Evolutionary conservation across 2,888 invertebrate species (phyloP).

Genomic region (Rhodophaea formosa): DNA sequence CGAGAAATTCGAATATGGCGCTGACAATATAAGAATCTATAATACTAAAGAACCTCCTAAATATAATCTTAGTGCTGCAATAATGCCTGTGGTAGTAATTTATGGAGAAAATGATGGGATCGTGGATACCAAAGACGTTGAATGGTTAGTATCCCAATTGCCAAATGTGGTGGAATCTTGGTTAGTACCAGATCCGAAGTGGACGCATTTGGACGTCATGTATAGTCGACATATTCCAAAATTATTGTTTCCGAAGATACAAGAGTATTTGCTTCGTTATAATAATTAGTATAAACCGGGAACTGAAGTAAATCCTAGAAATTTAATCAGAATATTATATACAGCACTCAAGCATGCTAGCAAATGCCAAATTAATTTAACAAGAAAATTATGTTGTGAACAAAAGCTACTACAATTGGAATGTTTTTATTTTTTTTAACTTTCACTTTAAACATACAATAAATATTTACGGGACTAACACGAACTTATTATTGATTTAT

Average conservation of each 20-base stretch:
- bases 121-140: constrained; percentile 81
- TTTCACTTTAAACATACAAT: too few relatives aligned
- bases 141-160: constrained; percentile 72
- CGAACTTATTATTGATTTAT: too few relatives aligned
- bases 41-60: constrained; percentile 47
- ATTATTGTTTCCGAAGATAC: constrained; percentile 40
- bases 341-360: too few relatives aligned
- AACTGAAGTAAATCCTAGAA: too few relatives aligned
- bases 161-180: constrained; percentile 79
- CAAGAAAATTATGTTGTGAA: too few relatives aligned
- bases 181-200: constrained; percentile 73
- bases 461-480: too few relatives aligned
- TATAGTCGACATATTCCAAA: constrained; percentile 45
- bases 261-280: constrained; percentile 35
- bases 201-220: constrained; percentile 49
- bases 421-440: too few relatives aligned
- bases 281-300: too few relatives aligned
- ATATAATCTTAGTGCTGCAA: constrained; percentile 52
- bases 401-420: too few relatives aligned
- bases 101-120: constrained; percentile 77
- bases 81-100: constrained; percentile 49
- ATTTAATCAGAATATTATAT: too few relatives aligned
- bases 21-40: constrained; percentile 47
- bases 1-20: constrained; percentile 60
- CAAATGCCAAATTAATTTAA: too few relatives aligned